These are phyloP conservation scores for Uloborus plumipes DNA, from an alignment of 2,888 invertebrate genomes.

Conservation along the genomic window DNA sequence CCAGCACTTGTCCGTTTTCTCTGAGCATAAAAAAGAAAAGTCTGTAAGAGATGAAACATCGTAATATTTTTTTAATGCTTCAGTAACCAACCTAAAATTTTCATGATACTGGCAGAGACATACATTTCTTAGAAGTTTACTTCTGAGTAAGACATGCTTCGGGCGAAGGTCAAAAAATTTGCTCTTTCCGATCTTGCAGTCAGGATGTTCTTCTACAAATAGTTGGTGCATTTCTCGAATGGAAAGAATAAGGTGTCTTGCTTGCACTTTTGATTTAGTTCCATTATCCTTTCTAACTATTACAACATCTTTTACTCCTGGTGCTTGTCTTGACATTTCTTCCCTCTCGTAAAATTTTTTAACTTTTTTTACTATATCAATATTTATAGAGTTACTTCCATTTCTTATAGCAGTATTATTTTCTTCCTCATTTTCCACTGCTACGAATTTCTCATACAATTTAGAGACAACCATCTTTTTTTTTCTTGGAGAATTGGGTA, in stretches of 20 bases:
- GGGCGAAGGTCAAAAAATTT: conserved; percentile 1
- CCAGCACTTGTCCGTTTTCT: not conserved
- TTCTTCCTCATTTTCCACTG: not conserved
- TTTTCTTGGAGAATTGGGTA: conserved; percentile 3
- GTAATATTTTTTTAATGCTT: not conserved
- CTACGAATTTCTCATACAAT: conserved; percentile 9
- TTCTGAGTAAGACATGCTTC: not conserved
- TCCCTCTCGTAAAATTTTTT: no score
- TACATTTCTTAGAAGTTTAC: conserved; percentile 5
- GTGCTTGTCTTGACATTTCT: conserved; percentile 3
- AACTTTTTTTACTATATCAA: no score
- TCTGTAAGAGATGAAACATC: not conserved
- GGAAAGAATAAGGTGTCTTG: conserved; percentile 13
- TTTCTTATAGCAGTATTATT: no score
- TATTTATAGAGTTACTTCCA: no score
- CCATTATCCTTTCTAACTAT: conserved; percentile 3
- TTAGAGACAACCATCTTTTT: conserved; percentile 3
- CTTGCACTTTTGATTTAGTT: conserved; percentile 3
- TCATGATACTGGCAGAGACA: conserved; percentile 2
- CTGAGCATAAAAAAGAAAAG: not conserved
- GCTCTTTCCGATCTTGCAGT: not conserved
- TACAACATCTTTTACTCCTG: not conserved
- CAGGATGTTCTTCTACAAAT: not conserved
- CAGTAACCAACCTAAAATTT: not conserved
- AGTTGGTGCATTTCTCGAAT: conserved; percentile 1